Conservation (phyloP, 2,113 vertebrate species). For the Piprites chloris region DNA sequence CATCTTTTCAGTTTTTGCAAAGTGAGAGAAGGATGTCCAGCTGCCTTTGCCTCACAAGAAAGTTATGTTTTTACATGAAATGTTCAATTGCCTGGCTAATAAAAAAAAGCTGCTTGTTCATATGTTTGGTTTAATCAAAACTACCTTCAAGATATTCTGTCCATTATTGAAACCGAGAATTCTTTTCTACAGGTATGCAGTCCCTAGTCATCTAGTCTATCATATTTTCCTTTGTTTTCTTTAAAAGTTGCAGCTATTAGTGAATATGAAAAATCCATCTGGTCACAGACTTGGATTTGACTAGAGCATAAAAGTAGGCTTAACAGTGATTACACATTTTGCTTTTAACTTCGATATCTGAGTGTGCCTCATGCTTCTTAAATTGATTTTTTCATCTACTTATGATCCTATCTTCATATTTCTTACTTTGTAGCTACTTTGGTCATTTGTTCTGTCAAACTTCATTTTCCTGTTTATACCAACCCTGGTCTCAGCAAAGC, state of each 20-base stretch:
- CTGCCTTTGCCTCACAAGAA: not conserved
- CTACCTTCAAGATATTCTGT: not conserved
- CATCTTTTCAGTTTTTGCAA: not conserved
- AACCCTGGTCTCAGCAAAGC: not conserved
- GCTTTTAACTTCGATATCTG: fast-evolving
- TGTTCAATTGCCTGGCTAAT: not conserved
- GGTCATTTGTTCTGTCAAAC: not conserved
- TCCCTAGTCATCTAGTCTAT: not conserved
- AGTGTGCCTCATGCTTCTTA: not conserved
- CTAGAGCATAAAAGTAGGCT: not conserved
- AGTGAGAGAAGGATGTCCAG: not conserved
- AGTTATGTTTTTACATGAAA: not conserved
- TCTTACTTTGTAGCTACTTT: not conserved
- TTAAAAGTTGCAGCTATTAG: not conserved
- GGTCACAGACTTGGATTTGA: not conserved
- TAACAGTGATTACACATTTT: not conserved
- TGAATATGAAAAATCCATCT: not conserved
- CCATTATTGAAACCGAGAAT: not conserved
- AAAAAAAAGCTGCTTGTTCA: not conserved
- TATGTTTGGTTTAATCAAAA: not conserved
- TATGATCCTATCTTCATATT: not conserved
- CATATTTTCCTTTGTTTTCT: not conserved
- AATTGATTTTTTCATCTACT: not conserved
- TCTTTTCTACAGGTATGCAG: not conserved
- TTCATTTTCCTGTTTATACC: not conserved